Evolutionary conservation across 2,113 vertebrate genomes (phyloP).

Genomic region (Lophochroa leadbeateri): DNA sequence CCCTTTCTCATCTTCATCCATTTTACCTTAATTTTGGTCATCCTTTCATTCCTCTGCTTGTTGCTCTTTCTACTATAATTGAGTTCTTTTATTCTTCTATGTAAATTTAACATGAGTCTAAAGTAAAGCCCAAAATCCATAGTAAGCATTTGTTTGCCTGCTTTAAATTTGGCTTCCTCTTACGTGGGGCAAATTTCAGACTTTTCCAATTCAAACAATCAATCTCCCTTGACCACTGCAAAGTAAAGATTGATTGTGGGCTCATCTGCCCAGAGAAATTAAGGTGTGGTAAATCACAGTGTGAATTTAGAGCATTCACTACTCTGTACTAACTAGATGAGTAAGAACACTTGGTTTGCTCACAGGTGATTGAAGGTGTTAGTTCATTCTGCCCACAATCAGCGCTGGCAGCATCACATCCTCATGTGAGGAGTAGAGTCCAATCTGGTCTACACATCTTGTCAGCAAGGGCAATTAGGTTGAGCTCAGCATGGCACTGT

Average conservation of each 20-base stretch:
- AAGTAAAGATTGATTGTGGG: background rate
- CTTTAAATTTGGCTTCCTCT: background rate
- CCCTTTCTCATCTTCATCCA: background rate
- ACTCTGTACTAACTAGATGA: background rate
- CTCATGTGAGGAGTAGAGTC: background rate
- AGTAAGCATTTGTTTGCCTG: background rate
- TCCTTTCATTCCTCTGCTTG: background rate
- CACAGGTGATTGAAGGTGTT: background rate
- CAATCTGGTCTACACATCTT: background rate
- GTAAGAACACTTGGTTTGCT: background rate
- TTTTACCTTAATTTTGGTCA: background rate
- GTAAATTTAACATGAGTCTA: background rate
- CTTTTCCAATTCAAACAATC: background rate
- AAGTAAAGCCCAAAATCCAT: background rate
- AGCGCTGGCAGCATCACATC: background rate
- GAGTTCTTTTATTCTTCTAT: background rate
- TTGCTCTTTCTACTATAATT: background rate
- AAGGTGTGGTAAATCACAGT: background rate
- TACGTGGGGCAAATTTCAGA: background rate
- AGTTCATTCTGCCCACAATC: background rate
- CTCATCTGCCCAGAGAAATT: background rate
- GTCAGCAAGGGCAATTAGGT: background rate
- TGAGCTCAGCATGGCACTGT: background rate
- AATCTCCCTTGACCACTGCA: background rate
- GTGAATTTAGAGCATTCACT: background rate